These are phyloP conservation scores for Anastrepha ludens DNA, from an alignment of 1,140 invertebrate genomes.

Conservation along the genomic window DNA sequence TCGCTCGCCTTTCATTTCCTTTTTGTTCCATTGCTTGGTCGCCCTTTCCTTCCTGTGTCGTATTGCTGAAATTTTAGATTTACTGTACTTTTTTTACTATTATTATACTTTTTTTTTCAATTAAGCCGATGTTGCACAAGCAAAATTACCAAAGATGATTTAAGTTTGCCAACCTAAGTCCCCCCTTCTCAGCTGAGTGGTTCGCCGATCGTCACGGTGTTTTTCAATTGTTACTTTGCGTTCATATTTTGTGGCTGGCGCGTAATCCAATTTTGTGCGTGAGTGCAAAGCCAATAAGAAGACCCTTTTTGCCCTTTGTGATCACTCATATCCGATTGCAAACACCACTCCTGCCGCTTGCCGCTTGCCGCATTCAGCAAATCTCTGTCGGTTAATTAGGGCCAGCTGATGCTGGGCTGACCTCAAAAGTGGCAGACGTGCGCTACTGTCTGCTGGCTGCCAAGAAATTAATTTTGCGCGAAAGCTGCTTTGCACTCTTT, in stretches of 20 bases:
- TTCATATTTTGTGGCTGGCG: background rate
- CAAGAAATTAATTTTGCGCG: background rate
- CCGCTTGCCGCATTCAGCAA: background rate
- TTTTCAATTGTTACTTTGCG: background rate
- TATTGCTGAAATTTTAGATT: background rate
- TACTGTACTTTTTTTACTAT: no score
- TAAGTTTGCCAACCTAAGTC: background rate
- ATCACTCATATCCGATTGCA: background rate
- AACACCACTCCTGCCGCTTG: background rate
- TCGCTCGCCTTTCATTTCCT: conserved; percentile 10
- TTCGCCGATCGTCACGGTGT: no score
- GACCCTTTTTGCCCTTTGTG: background rate
- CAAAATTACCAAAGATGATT: background rate
- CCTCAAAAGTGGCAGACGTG: background rate
- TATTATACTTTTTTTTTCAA: no score
- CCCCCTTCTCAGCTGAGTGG: background rate
- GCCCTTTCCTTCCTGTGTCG: background rate
- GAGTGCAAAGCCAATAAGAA: background rate
- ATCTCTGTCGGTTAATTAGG: background rate
- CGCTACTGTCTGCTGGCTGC: background rate
- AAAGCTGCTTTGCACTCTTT: background rate
- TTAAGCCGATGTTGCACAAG: background rate
- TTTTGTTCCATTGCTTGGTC: background rate
- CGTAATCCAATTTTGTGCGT: conserved; percentile 49
- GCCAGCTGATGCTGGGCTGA: conserved; percentile 19